Percentiles rank a stretch among this genome's conserved stretches.
Conservation (phyloP, 2,113 vertebrate genomes). For the Neotoma lepida region DNA sequence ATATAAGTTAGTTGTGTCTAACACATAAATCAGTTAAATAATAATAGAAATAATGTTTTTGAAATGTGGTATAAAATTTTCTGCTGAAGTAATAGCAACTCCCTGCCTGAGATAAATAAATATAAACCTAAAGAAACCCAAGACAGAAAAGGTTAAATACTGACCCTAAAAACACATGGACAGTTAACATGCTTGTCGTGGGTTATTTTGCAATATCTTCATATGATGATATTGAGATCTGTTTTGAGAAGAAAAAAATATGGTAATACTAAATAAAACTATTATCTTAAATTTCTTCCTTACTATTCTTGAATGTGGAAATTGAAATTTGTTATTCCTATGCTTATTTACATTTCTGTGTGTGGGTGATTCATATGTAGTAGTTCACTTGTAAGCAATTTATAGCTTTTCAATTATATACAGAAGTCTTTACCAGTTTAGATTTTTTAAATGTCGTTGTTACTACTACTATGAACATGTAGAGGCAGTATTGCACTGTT, state of each 20-base stretch:
- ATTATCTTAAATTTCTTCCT: constrained; percentile 41
- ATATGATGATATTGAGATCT: constrained; percentile 22
- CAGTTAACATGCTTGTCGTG: background rate
- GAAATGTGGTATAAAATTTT: background rate
- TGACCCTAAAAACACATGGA: background rate
- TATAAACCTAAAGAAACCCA: background rate
- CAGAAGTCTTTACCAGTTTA: constrained; percentile 51
- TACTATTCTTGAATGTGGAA: constrained; percentile 46
- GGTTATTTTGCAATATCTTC: constrained; percentile 30
- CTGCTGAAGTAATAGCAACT: background rate
- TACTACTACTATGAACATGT: constrained; percentile 80
- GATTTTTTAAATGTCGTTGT: constrained; percentile 74
- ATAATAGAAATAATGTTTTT: background rate
- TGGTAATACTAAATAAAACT: constrained; percentile 18
- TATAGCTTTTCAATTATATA: constrained; percentile 44
- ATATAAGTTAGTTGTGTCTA: background rate
- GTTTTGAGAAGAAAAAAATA: constrained; percentile 2
- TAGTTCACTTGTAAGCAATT: constrained; percentile 38
- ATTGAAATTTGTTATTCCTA: constrained; percentile 23
- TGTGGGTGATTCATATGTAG: background rate
- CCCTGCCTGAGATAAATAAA: background rate
- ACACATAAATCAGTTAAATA: background rate
- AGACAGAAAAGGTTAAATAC: background rate
- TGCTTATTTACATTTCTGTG: constrained; percentile 54
- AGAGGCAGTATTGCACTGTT: constrained; percentile 86